Conservation (phyloP, 2,113 vertebrate genomes). For the Monopterus albus region DNA sequence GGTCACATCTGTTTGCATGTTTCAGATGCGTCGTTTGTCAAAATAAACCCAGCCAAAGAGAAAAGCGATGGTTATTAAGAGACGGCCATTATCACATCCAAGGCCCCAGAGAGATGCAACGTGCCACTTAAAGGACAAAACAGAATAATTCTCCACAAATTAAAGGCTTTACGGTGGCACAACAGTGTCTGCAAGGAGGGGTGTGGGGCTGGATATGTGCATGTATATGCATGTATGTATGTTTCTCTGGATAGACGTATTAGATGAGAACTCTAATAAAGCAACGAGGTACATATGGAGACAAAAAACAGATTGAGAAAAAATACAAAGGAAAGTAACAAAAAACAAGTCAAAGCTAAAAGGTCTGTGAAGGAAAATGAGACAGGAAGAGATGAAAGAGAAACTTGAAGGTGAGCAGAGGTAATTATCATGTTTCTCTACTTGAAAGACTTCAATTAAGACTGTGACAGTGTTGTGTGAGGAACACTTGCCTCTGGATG, state of each 20-base stretch:
- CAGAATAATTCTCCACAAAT: slow-evolving; percentile 57
- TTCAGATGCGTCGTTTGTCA: slow-evolving; percentile 37
- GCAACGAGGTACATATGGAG: not conserved
- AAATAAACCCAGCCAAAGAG: slow-evolving; percentile 44
- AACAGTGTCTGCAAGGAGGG: not conserved
- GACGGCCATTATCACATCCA: slow-evolving; percentile 39
- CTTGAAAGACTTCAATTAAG: slow-evolving; percentile 44
- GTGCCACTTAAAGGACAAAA: slow-evolving; percentile 58
- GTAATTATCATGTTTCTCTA: slow-evolving; percentile 26
- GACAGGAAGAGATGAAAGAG: slow-evolving; percentile 29
- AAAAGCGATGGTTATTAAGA: slow-evolving; percentile 41
- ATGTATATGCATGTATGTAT: not conserved
- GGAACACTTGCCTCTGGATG: not conserved
- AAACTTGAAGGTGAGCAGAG: slow-evolving; percentile 6
- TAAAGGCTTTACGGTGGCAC: slow-evolving; percentile 30
- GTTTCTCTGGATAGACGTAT: not conserved
- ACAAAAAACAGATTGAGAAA: not conserved
- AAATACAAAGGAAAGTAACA: not conserved
- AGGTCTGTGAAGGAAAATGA: not conserved
- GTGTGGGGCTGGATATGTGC: not conserved
- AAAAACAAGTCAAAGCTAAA: not conserved
- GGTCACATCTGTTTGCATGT: slow-evolving; percentile 59
- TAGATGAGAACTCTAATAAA: not conserved
- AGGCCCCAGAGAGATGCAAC: slow-evolving; percentile 21
- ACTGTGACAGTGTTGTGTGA: not conserved